Percentiles rank a stretch among this genome's conserved stretches.
phyloP scores from a whole-genome alignment of 37 sponge, comb jelly and placozoan genomes.

The Eunapius fragilis region DNA sequence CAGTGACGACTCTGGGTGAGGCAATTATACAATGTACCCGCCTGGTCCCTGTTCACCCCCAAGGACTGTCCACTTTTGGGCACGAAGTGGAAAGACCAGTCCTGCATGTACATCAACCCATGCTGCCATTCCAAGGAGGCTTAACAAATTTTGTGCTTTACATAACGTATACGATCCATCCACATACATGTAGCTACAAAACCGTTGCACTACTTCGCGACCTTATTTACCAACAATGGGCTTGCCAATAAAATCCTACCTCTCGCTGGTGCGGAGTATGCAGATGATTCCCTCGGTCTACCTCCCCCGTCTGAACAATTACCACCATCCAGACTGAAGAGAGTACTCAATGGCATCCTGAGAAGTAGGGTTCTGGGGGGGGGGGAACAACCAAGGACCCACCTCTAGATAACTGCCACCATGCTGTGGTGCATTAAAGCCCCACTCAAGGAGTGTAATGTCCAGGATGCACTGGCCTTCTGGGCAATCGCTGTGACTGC shows the following conservation, averaged over 20 bases:
- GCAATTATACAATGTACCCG: too few relatives aligned
- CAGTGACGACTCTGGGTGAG: too few relatives aligned
- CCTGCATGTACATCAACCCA: too few relatives aligned
- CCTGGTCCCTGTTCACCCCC: too few relatives aligned
- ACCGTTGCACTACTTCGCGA: too few relatives aligned
- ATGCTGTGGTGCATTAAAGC: neutral
- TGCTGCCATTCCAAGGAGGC: too few relatives aligned
- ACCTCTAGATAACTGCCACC: neutral
- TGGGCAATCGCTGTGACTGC: neutral
- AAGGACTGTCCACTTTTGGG: too few relatives aligned
- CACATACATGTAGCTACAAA: too few relatives aligned
- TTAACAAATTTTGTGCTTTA: too few relatives aligned
- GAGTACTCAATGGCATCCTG: slow-evolving; percentile 42
- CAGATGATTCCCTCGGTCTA: slow-evolving; percentile 39
- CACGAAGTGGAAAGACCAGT: too few relatives aligned
- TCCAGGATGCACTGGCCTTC: neutral
- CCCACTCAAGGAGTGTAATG: neutral
- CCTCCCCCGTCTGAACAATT: slow-evolving; percentile 34
- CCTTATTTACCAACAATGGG: too few relatives aligned
- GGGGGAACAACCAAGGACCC: neutral
- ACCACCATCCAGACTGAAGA: slow-evolving; percentile 35
- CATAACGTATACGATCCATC: too few relatives aligned
- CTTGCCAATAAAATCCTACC: slow-evolving; percentile 52
- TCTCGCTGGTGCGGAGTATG: slow-evolving; percentile 32
- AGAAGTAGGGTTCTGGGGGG: neutral